These are phyloP conservation scores for Neoitamus cyanurus DNA, from an alignment of 2,888 invertebrate genomes.

Conservation along the genomic window DNA sequence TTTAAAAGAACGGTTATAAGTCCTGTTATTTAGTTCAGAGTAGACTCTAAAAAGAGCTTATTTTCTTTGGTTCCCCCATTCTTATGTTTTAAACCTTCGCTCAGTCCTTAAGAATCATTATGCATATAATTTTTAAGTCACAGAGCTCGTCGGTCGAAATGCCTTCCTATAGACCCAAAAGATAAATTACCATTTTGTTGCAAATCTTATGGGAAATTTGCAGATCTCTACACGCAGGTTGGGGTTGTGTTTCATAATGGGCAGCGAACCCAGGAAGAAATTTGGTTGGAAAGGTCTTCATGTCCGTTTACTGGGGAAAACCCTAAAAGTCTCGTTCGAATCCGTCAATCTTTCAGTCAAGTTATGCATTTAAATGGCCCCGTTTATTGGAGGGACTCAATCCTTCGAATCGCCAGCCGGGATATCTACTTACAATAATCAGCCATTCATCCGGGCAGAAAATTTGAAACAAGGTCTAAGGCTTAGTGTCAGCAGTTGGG, in stretches of 20 bases:
- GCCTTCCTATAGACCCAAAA: not conserved
- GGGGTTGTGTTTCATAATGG: not conserved
- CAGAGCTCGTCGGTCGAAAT: not conserved
- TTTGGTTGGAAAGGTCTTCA: not conserved
- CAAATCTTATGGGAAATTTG: not conserved
- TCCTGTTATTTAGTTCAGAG: too few relatives aligned
- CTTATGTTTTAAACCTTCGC: not conserved
- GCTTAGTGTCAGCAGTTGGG: slow-evolving; percentile 32
- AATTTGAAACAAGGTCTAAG: slow-evolving; percentile 15
- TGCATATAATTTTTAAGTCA: not conserved
- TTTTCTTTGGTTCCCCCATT: not conserved
- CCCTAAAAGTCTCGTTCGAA: slow-evolving; percentile 28
- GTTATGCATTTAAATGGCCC: slow-evolving; percentile 52
- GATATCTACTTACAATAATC: slow-evolving; percentile 26
- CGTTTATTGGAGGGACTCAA: slow-evolving; percentile 43
- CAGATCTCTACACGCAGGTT: not conserved
- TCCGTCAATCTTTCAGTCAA: slow-evolving; percentile 49
- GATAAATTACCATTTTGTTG: not conserved
- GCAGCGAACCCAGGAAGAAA: not conserved
- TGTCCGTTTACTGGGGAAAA: not conserved
- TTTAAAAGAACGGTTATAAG: too few relatives aligned
- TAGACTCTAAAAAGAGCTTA: not conserved
- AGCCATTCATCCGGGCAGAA: slow-evolving; percentile 26
- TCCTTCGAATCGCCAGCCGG: slow-evolving; percentile 12
- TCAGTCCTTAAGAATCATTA: not conserved